A percentile compares a stretch with the other conserved stretches of the same genome.
Conservation (phyloP, 2,113 vertebrate species). For the Monarcha castaneiventris region DNA sequence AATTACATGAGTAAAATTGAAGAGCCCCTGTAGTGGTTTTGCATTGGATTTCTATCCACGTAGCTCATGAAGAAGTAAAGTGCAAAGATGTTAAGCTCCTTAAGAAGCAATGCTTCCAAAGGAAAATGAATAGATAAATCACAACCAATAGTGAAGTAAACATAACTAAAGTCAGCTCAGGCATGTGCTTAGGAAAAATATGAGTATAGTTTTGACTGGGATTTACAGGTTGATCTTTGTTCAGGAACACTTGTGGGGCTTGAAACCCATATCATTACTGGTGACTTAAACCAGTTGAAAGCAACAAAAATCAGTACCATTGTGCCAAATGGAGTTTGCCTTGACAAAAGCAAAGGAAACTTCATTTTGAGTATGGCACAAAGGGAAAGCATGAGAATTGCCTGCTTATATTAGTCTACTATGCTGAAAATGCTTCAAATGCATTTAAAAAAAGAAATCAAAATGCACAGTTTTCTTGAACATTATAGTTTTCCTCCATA, state of each 20-base stretch:
- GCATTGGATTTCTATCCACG: neutral
- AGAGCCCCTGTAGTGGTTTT: neutral
- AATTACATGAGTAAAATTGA: neutral
- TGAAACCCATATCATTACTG: rapidly evolving
- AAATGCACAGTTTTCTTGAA: neutral
- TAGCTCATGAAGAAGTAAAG: neutral
- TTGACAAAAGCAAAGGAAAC: neutral
- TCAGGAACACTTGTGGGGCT: neutral
- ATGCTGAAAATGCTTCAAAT: neutral
- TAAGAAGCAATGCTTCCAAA: neutral
- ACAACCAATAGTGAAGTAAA: neutral
- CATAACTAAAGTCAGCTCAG: neutral
- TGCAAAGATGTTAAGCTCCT: neutral
- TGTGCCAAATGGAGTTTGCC: neutral
- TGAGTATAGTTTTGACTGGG: neutral
- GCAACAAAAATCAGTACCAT: neutral
- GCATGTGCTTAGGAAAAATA: neutral
- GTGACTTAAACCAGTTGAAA: neutral
- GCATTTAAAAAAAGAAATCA: neutral
- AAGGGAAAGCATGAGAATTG: neutral
- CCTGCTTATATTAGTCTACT: neutral
- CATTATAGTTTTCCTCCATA: neutral
- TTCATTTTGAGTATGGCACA: neutral
- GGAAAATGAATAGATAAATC: neutral
- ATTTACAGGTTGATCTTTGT: neutral